Percentiles rank a stretch among this genome's conserved stretches.
Conservation (phyloP, 2,888 invertebrate genomes). For the Cybosia mesomella region DNA sequence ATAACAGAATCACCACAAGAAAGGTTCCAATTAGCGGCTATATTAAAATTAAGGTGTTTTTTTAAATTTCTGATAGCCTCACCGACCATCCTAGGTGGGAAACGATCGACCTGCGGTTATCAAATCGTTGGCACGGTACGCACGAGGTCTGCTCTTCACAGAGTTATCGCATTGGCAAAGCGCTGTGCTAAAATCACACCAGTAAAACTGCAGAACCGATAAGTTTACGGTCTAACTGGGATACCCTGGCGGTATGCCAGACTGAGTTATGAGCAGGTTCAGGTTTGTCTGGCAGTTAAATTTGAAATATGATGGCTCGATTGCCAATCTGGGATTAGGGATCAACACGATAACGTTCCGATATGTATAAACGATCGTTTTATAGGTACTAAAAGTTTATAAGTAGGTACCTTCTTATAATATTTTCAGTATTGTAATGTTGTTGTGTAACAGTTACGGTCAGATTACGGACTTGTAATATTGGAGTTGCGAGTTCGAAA, state of each 20-base stretch:
- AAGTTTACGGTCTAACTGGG: conserved; percentile 7
- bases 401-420: no score
- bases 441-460: no score
- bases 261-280: neutral
- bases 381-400: neutral
- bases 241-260: conserved; percentile 17
- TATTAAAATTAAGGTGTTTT: no score
- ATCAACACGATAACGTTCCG: neutral
- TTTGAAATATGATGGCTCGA: conserved; percentile 6
- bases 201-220: neutral
- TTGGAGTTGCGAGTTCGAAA: no score
- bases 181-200: neutral
- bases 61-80: no score
- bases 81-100: no score
- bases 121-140: neutral
- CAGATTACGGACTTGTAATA: no score
- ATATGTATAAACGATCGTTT: neutral
- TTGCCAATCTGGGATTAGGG: conserved; percentile 12
- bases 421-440: no score
- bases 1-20: no score
- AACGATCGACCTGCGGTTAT: neutral
- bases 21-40: no score
- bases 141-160: neutral
- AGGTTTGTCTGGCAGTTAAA: conserved; percentile 9
- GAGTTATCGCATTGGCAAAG: neutral